Evolutionary conservation across 1,140 invertebrate species (phyloP).

Genomic region (Drosophila funebris): DNA sequence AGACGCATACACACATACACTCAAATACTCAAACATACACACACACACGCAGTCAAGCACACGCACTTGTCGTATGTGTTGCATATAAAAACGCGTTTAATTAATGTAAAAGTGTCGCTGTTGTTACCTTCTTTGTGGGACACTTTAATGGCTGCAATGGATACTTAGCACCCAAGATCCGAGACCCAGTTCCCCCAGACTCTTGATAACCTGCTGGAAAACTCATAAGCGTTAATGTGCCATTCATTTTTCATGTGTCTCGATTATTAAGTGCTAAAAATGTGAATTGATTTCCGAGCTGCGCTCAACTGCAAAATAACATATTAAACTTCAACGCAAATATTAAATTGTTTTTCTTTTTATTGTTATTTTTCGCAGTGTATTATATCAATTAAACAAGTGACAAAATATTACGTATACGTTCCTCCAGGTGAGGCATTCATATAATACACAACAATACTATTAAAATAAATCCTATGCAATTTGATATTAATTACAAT

Average conservation of each 20-base stretch:
- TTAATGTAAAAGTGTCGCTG: constrained; percentile 74
- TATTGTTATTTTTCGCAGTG: not conserved
- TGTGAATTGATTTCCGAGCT: constrained; percentile 47
- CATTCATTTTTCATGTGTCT: constrained; percentile 58
- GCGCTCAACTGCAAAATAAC: not conserved
- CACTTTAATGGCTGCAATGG: constrained; percentile 24
- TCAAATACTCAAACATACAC: constrained; percentile 5
- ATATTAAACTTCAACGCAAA: not conserved
- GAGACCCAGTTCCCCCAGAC: not conserved
- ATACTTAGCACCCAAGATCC: constrained; percentile 19
- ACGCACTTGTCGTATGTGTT: constrained; percentile 33
- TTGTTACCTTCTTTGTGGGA: constrained; percentile 40
- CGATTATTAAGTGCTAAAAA: constrained; percentile 69
- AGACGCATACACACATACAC: constrained; percentile 15
- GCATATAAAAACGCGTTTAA: constrained; percentile 78
- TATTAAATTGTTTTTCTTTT: not conserved
- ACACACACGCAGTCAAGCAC: not conserved
- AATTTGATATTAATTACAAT: not conserved
- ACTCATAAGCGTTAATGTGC: constrained; percentile 59
- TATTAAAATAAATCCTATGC: not conserved
- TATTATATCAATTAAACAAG: constrained; percentile 1
- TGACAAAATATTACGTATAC: not conserved
- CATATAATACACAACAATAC: not conserved
- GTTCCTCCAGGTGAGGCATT: not conserved
- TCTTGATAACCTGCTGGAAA: constrained; percentile 5